Percentiles rank a stretch among this genome's conserved stretches.
Conservation (phyloP, 2,888 invertebrate species). For the Idaea biselata region DNA sequence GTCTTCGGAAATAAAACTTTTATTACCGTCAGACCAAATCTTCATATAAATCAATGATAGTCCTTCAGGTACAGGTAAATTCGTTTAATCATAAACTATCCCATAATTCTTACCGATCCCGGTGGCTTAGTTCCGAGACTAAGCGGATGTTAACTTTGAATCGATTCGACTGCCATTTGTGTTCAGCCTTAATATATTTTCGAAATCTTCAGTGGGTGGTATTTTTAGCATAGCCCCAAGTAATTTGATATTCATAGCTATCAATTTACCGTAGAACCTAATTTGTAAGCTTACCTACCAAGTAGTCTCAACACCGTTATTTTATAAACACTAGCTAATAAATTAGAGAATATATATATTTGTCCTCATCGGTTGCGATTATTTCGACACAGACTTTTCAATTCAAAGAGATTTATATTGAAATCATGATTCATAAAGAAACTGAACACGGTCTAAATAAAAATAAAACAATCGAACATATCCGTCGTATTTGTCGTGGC, state of each 20-base stretch:
- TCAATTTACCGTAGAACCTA: background rate
- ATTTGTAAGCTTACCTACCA: background rate
- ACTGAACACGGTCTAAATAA: too few relatives aligned
- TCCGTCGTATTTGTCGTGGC: too few relatives aligned
- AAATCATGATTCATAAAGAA: too few relatives aligned
- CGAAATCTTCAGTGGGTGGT: background rate
- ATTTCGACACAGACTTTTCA: too few relatives aligned
- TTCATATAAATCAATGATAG: too few relatives aligned
- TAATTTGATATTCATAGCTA: background rate
- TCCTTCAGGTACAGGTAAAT: too few relatives aligned
- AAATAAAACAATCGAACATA: too few relatives aligned
- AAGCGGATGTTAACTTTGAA: background rate
- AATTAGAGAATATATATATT: background rate
- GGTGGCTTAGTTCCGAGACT: background rate
- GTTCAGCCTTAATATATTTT: background rate
- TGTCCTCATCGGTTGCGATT: background rate
- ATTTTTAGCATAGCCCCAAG: background rate
- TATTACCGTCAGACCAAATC: too few relatives aligned
- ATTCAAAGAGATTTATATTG: too few relatives aligned
- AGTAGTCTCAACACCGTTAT: background rate
- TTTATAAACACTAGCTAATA: background rate
- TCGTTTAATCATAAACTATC: too few relatives aligned
- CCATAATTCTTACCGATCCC: too few relatives aligned
- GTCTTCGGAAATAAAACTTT: too few relatives aligned
- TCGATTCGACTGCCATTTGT: background rate